Base-by-base conservation (phyloP, 2,888 invertebrate species). In the Calephelis perditalis region DNA sequence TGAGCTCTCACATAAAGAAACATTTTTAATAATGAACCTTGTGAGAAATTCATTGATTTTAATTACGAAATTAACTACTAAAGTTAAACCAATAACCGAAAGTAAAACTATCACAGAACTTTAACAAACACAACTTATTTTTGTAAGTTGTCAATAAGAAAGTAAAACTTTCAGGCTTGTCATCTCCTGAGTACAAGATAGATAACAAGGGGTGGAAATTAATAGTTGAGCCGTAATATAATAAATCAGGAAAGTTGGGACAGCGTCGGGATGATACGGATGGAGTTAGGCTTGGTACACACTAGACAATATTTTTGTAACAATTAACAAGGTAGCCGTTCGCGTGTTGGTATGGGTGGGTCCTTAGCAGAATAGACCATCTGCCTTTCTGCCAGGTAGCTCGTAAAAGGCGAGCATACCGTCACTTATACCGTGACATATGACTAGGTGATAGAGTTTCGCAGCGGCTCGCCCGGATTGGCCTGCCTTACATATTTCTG, bases 181-280 rank as follows among this genome's bases (percentile, higher is more conserved):
- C 61, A 61, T 52, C 59, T 45, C 59, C 36, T 52, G 37, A 56
- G 44, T 56, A 43, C 15, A 62, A 46, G 45, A 57, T 44, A 26
- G 65, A 68, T 66, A 66, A 65, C 63, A 56, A 62, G 62, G 56
- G 52, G 35, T 61, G 52, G 49, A 62, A 69, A 70, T 65, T 66
- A 66, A 68, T 67, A 65, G 68, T 64, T 64, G 61, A 62, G 65
- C 57, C 49, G 62, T 64, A 56, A 26, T 57, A 63, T 65, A 59
- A 70, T 71, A 70, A 71, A 71, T 71, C 69, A 70, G 67, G 40
- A 44, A 67, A 68, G 67, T 69, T 69, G 57, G 63, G 69, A 65
- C 65, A 62, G 62, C 58, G 49, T 40, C 49, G 47, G 59, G 67
- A 66, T 63, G 67, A 71, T 68, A 69, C 67, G 70, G 69, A 70